Evolutionary conservation across 2,888 invertebrate species (phyloP), one percentile per base, ranked within the genome.

Genomic region (Dynastes maya): DNA sequence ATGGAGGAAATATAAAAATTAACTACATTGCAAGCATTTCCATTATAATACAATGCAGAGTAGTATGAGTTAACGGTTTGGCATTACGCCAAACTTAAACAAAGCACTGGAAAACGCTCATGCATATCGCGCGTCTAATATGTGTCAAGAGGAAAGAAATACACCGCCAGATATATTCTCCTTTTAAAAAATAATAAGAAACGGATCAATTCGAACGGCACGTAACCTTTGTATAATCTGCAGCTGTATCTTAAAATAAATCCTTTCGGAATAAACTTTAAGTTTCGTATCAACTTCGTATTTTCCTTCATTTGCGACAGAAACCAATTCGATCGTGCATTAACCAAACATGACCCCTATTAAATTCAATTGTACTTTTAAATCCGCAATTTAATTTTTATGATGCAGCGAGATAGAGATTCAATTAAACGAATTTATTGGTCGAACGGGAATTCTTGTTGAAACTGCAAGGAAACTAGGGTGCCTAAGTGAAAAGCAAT

Each of bases 401-500:
- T 45, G 45, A 55, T 55, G 22, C 55, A 13, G n/a, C 53, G 32
- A 32, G 16, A 13, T n/a, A 16, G 13, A 16, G 53, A 16, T 53
- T n/a, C 22, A 55, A 67, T 40, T 67, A 67, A 67, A 67, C 16
- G 45, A 49, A 67, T 67, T 67, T 49, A 40, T 64, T 37, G n/a
- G 22, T 22, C 55, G 45, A n/a, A 67, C 16, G 32, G 16, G 37
- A 71, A 51, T 29, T 71, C 40, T 16, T 16, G 37, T 58, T 58
- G 37, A 37, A 40, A 55, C 13, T 55, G 55, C 22, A 27, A 22
- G 55, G n/a, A 58, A 53, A 32, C 29, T 13, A 29, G 11, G 55
- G 8, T 16, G 9, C 32, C 29, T 71, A 55, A 71, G 71, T 71
- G 71, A 55, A 71, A 71, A 71, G 16, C 55, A 37, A 16, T 71